These are phyloP conservation scores for Dolichotis patagonum DNA, from an alignment of 2,113 vertebrate species.

Conservation along the genomic window DNA sequence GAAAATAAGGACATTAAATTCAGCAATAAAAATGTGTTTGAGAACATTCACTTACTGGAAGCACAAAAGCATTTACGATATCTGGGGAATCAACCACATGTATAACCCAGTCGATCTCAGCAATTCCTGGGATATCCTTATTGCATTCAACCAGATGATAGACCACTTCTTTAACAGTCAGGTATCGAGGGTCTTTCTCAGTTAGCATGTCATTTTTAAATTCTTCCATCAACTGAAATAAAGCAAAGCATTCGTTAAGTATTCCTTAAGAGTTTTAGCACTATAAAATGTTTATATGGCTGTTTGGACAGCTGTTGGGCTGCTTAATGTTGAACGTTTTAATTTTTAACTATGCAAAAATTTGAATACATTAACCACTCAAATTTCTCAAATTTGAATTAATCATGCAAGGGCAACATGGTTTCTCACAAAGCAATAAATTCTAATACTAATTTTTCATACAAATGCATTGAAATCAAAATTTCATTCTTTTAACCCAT, in stretches of 20 bases:
- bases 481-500: constrained; percentile 37
- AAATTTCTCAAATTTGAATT: constrained; percentile 69
- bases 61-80: constrained; percentile 92
- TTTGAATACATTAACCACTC: constrained; percentile 43
- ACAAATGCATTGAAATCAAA: constrained; percentile 56
- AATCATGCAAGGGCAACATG: constrained; percentile 47
- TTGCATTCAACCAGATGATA: constrained; percentile 91
- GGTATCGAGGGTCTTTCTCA: constrained; percentile 88
- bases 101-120: constrained; percentile 90
- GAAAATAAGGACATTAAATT: constrained; percentile 1
- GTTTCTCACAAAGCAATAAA: constrained; percentile 61
- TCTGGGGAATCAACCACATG: constrained; percentile 91
- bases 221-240: constrained; percentile 91
- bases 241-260: neutral
- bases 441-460: constrained; percentile 60
- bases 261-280: neutral
- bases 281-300: constrained; percentile 48
- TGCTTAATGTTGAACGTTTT: constrained; percentile 43
- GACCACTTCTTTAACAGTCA: constrained; percentile 89
- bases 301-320: constrained; percentile 42
- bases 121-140: constrained; percentile 92
- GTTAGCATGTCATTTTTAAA: constrained; percentile 89
- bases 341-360: constrained; percentile 66
- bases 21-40: constrained; percentile 21
- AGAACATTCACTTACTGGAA: constrained; percentile 90